phyloP scores from a whole-genome alignment of 2,113 vertebrate genomes.

The Glaucidium brasilianum region DNA sequence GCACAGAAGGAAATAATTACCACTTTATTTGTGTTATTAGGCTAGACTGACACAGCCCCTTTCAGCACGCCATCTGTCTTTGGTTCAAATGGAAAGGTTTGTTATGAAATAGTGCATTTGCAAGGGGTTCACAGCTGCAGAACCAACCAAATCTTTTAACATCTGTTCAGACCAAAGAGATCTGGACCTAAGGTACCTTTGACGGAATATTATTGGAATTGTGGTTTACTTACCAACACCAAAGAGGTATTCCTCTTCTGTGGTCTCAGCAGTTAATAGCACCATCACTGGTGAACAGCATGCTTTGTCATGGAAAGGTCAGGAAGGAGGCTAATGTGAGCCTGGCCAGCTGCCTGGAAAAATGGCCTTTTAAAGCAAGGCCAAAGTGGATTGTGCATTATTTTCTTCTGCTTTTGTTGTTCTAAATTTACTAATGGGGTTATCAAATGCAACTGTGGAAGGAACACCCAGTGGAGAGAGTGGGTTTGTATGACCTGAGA shows the following conservation, averaged over 20 bases:
- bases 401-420: background rate
- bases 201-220: background rate
- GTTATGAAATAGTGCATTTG: background rate
- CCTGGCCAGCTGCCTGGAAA: background rate
- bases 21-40: background rate
- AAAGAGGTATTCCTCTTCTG: background rate
- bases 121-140: background rate
- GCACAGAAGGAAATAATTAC: conserved; percentile 15
- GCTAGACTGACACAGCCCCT: background rate
- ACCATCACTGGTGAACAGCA: background rate
- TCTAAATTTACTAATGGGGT: background rate
- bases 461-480: background rate
- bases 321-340: background rate
- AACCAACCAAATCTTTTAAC: background rate
- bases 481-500: background rate
- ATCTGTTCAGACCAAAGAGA: background rate
- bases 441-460: background rate
- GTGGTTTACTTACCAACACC: background rate
- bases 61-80: conserved; percentile 7
- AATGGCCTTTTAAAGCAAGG: background rate
- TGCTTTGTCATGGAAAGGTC: background rate
- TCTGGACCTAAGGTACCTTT: background rate
- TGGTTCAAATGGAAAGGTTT: background rate
- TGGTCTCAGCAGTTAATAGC: background rate
- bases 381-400: background rate